Conservation (phyloP, 2,113 vertebrate species). For the Stictonetta naevosa region DNA sequence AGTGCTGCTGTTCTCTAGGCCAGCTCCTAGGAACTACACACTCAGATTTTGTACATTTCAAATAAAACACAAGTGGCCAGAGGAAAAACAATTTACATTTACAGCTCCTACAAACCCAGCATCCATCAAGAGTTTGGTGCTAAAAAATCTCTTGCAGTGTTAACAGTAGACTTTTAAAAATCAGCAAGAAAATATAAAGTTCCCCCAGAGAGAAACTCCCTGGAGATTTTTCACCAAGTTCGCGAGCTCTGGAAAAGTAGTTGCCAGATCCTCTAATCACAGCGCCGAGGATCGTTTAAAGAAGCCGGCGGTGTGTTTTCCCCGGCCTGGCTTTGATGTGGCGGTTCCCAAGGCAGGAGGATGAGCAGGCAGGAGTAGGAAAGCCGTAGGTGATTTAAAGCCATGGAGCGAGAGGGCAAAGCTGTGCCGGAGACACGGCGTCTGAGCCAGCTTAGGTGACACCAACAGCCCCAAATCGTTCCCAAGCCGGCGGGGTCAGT, state of each 20-base stretch:
- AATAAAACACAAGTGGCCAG: constrained; percentile 74
- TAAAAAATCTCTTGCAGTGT: neutral
- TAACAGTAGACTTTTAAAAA: constrained; percentile 48
- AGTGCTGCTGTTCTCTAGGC: constrained; percentile 71
- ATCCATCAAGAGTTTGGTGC: constrained; percentile 65
- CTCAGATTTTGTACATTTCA: constrained; percentile 77
- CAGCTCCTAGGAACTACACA: constrained; percentile 65
- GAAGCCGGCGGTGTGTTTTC: neutral
- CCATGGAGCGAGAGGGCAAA: neutral
- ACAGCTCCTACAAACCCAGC: constrained; percentile 47
- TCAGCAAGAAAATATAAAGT: constrained; percentile 50
- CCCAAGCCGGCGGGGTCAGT: neutral
- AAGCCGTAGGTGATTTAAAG: constrained; percentile 52
- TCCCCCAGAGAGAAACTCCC: constrained; percentile 60
- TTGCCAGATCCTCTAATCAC: constrained; percentile 49
- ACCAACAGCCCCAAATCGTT: accelerated
- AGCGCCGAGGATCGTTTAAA: neutral
- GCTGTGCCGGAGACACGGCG: neutral
- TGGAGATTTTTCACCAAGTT: constrained; percentile 57
- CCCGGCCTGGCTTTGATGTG: constrained; percentile 29
- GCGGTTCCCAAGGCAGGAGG: constrained; percentile 3
- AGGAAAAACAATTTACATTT: constrained; percentile 73
- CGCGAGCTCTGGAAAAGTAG: constrained; percentile 45
- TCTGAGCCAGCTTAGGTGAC: constrained; percentile 14
- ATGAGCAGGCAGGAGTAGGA: neutral